Conservation (phyloP, 2,797 vertebrate species). For the Anas georgica region DNA sequence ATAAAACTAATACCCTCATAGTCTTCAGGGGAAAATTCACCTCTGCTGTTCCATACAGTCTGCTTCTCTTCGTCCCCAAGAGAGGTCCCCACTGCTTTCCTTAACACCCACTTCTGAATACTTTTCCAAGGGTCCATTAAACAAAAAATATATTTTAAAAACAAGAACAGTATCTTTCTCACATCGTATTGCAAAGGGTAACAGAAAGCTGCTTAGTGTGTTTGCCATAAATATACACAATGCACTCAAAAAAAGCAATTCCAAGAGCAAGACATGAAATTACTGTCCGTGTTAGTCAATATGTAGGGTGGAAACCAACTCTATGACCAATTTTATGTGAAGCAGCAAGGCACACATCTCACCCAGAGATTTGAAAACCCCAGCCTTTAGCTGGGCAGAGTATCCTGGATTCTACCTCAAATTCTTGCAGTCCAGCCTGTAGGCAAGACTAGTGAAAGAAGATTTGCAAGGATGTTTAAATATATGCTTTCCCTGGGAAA, state of each 20-base stretch:
- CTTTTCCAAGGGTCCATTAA: not conserved
- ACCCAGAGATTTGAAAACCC: not conserved
- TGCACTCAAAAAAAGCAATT: not conserved
- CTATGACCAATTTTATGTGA: not conserved
- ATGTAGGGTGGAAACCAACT: not conserved
- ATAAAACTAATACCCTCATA: not conserved
- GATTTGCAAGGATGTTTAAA: constrained; percentile 18
- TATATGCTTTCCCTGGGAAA: constrained; percentile 38
- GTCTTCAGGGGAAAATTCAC: not conserved
- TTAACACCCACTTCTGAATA: not conserved
- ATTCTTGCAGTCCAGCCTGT: not conserved
- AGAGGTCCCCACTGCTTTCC: not conserved
- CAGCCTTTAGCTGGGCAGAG: not conserved
- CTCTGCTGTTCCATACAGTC: not conserved
- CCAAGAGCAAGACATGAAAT: not conserved
- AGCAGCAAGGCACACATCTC: not conserved
- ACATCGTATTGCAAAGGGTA: not conserved
- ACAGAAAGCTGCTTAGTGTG: not conserved
- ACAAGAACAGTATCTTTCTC: not conserved
- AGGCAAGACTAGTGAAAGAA: not conserved
- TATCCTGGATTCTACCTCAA: not conserved
- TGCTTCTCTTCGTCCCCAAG: not conserved
- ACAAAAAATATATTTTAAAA: not conserved
- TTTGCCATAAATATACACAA: not conserved
- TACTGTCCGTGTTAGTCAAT: not conserved